These are phyloP conservation scores for Caloenas nicobarica DNA, from an alignment of 2,113 vertebrate genomes.

Conservation along the genomic window DNA sequence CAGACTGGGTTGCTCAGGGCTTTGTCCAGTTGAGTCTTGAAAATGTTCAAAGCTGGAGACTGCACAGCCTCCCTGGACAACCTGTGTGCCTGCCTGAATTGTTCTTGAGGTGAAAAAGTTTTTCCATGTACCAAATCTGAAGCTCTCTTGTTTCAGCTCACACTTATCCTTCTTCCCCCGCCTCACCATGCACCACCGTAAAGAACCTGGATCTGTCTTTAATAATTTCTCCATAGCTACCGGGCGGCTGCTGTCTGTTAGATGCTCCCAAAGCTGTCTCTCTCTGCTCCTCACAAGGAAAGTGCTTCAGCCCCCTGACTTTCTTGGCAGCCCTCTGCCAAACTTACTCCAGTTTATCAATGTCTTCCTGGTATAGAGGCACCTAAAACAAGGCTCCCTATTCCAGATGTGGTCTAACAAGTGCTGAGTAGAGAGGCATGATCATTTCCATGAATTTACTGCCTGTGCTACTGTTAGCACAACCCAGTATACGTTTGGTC, in stretches of 20 bases:
- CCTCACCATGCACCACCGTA: neutral
- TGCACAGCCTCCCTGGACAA: neutral
- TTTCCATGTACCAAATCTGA: neutral
- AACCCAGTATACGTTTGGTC: neutral
- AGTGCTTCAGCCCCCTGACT: neutral
- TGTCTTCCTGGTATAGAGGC: neutral
- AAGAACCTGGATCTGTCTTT: neutral
- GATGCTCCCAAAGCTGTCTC: neutral
- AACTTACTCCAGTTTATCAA: neutral
- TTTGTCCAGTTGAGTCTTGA: neutral
- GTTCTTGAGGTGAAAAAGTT: neutral
- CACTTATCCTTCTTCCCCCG: neutral
- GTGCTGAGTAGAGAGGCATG: neutral
- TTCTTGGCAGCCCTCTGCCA: neutral
- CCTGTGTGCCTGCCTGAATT: neutral
- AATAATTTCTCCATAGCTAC: neutral
- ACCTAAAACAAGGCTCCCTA: neutral
- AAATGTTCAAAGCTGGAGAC: neutral
- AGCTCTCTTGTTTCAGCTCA: neutral
- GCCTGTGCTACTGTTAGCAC: neutral
- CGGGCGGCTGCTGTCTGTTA: neutral
- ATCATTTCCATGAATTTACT: neutral
- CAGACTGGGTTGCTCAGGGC: neutral
- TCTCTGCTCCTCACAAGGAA: neutral
- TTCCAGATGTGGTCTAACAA: neutral